Evolutionary conservation across 2,113 vertebrate genomes (phyloP).

Genomic region (Atherinomorus stipes): DNA sequence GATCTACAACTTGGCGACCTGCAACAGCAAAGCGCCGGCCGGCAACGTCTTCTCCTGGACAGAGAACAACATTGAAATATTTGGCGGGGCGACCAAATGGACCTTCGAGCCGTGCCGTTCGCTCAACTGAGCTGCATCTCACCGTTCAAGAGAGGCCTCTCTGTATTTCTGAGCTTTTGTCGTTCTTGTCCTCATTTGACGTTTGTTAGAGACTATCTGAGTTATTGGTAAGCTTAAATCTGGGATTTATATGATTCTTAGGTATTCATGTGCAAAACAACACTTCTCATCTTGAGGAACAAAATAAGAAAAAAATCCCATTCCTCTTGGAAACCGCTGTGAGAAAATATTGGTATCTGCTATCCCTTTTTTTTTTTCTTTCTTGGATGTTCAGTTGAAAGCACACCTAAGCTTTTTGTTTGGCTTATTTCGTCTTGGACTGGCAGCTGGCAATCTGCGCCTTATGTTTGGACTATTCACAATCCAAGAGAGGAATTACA

Average conservation of each 20-base stretch:
- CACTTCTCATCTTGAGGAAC: conserved; percentile 70
- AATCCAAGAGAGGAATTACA: conserved; percentile 71
- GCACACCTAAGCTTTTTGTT: conserved; percentile 71
- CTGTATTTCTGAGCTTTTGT: conserved; percentile 79
- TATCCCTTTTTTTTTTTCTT: conserved; percentile 29
- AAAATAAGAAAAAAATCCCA: conserved; percentile 43
- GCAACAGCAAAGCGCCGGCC: conserved; percentile 88
- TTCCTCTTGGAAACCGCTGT: conserved; percentile 64
- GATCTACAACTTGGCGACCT: conserved; percentile 94
- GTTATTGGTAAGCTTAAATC: conserved; percentile 77
- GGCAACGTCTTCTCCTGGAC: conserved; percentile 97
- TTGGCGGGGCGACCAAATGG: conserved; percentile 95
- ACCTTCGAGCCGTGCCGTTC: conserved; percentile 96
- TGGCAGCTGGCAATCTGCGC: conserved; percentile 72
- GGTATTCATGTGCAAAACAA: conserved; percentile 80
- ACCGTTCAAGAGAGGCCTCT: conserved; percentile 44
- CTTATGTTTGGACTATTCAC: conserved; percentile 72
- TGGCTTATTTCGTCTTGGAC: conserved; percentile 68
- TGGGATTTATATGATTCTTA: conserved; percentile 82
- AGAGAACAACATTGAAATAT: conserved; percentile 93
- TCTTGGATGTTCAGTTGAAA: conserved; percentile 64
- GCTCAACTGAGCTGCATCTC: conserved; percentile 87
- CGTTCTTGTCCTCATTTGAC: conserved; percentile 80
- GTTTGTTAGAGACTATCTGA: conserved; percentile 72
- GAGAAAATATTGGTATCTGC: conserved; percentile 68